These are phyloP conservation scores for Vanacampus margaritifer DNA, from an alignment of 2,113 vertebrate species.

Conservation along the genomic window DNA sequence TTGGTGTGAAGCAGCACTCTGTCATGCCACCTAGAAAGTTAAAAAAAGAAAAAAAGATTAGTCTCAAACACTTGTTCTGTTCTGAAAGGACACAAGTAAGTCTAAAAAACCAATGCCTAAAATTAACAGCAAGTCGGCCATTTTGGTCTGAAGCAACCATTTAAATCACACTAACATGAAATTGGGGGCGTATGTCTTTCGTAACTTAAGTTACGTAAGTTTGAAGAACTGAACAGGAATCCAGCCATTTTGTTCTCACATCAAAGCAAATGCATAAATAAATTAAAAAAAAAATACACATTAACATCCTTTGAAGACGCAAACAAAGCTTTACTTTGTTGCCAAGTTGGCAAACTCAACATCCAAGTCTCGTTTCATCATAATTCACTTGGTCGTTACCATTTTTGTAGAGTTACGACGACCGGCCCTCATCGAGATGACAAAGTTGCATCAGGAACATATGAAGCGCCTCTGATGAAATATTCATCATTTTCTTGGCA, in stretches of 20 bases:
- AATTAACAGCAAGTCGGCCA: no score
- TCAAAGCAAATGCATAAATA: not conserved
- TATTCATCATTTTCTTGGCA: slow-evolving; percentile 39
- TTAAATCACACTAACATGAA: no score
- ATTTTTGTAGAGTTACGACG: not conserved
- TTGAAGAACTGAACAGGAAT: no score
- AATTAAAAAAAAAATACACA: not conserved
- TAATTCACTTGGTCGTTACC: not conserved
- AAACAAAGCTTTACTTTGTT: not conserved
- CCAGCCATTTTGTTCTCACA: not conserved
- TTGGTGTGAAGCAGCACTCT: no score
- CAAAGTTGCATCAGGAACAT: slow-evolving; percentile 8
- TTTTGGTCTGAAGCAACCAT: no score
- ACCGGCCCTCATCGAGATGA: not conserved
- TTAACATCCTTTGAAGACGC: not conserved
- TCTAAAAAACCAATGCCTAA: no score
- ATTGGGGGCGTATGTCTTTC: no score
- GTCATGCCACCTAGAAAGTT: no score
- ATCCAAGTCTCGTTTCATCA: not conserved
- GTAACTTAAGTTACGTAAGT: no score
- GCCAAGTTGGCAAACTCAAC: not conserved
- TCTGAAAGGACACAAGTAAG: no score
- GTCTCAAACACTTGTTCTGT: no score
- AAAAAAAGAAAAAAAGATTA: no score
- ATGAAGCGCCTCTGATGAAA: slow-evolving; percentile 30